Conservation (phyloP, 2,797 vertebrate genomes). For the Lerista edwardsae region DNA sequence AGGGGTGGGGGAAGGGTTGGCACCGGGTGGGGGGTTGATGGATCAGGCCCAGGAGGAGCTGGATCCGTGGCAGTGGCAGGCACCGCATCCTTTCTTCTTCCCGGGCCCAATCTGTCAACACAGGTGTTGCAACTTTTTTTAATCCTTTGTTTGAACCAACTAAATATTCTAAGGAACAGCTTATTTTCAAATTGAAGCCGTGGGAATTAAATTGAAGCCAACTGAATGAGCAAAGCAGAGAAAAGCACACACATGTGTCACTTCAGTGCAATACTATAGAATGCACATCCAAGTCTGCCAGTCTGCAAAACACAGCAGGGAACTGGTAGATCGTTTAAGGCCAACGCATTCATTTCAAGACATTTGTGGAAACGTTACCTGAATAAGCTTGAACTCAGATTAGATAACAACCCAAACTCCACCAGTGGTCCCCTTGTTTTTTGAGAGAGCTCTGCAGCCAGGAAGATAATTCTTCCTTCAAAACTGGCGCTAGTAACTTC, state of each 20-base stretch:
- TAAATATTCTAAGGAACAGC: neutral
- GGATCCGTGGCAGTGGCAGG: too few relatives aligned
- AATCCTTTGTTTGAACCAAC: slow-evolving; percentile 19
- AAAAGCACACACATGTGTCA: slow-evolving; percentile 24
- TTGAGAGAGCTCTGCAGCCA: fast-evolving
- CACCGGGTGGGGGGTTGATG: too few relatives aligned
- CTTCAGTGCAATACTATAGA: slow-evolving; percentile 16
- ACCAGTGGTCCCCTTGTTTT: neutral
- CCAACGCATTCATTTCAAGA: slow-evolving; percentile 29
- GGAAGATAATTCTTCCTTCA: neutral
- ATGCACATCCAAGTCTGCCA: slow-evolving; percentile 39
- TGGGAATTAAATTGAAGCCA: neutral
- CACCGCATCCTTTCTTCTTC: too few relatives aligned
- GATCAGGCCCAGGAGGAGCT: too few relatives aligned
- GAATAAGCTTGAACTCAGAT: slow-evolving; percentile 9
- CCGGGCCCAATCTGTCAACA: too few relatives aligned
- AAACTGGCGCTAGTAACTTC: neutral
- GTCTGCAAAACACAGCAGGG: slow-evolving; percentile 45
- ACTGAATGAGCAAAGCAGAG: slow-evolving; percentile 37
- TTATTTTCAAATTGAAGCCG: neutral
- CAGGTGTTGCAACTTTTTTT: neutral
- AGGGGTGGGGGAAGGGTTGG: too few relatives aligned
- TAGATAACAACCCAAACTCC: neutral
- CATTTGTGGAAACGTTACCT: slow-evolving; percentile 10
- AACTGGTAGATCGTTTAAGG: slow-evolving; percentile 43